A percentile compares a stretch with the other conserved stretches of the same genome.
phyloP scores from a whole-genome alignment of 2,797 vertebrate species.

The Carcharodon carcharias region DNA sequence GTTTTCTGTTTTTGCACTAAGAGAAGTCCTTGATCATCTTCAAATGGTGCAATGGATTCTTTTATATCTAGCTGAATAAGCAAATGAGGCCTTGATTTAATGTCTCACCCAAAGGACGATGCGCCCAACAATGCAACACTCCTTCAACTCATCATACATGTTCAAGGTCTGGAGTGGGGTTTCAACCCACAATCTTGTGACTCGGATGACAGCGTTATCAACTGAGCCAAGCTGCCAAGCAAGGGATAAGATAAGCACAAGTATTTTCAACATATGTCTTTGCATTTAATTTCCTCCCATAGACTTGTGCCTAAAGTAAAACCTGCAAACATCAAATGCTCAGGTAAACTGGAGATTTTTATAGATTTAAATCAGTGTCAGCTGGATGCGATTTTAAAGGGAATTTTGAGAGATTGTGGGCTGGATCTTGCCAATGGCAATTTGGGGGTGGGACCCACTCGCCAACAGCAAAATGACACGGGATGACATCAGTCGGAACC shows the following conservation, averaged over 20 bases:
- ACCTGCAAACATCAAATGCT: neutral
- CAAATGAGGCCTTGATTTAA: neutral
- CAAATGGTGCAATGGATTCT: neutral
- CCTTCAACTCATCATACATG: neutral
- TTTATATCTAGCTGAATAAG: neutral
- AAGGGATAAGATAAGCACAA: neutral
- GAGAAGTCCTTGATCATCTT: neutral
- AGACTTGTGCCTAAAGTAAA: neutral
- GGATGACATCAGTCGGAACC: too few relatives aligned
- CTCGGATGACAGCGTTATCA: neutral
- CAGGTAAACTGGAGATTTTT: neutral
- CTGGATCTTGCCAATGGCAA: too few relatives aligned
- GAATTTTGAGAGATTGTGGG: neutral
- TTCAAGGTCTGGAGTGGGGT: neutral
- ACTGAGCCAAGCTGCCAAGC: neutral
- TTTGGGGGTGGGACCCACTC: too few relatives aligned
- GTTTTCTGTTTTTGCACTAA: neutral
- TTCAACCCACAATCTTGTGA: neutral
- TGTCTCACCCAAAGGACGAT: neutral
- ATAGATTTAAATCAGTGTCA: neutral
- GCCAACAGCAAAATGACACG: too few relatives aligned
- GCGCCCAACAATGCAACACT: neutral
- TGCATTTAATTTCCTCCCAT: conserved; percentile 8
- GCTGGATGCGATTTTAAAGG: neutral
- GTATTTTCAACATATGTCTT: neutral